Conservation (phyloP, 2,113 vertebrate species). For the Cisticola juncidis region DNA sequence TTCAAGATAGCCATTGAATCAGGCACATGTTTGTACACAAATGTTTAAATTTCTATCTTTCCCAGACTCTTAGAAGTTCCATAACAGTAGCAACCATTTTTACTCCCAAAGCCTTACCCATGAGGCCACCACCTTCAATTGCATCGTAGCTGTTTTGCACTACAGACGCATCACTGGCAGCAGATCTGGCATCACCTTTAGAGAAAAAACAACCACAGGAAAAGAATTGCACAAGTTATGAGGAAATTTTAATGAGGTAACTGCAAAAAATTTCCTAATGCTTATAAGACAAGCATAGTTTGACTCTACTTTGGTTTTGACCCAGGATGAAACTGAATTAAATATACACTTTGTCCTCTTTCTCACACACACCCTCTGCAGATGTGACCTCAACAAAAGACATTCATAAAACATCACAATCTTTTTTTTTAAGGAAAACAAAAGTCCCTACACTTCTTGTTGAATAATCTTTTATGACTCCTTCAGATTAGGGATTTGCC, state of each 20-base stretch:
- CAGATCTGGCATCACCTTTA: slow-evolving; percentile 58
- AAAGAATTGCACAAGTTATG: not conserved
- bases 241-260: not conserved
- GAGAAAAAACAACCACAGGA: not conserved
- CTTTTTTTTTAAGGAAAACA: not conserved
- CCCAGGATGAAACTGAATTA: not conserved
- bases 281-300: not conserved
- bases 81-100: not conserved
- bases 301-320: not conserved
- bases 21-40: not conserved
- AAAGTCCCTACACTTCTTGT: not conserved
- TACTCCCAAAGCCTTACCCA: slow-evolving; percentile 77
- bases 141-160: slow-evolving; percentile 84
- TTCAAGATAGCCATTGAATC: not conserved
- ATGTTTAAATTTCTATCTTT: not conserved
- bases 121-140: slow-evolving; percentile 84
- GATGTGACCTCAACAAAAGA: not conserved
- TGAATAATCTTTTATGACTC: not conserved
- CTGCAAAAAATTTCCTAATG: not conserved
- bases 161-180: slow-evolving; percentile 74
- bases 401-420: not conserved
- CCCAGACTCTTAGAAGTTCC: not conserved
- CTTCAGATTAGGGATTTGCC: not conserved
- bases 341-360: not conserved
- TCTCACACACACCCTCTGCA: not conserved